Evolutionary conservation across 1,140 invertebrate genomes (phyloP).

Genomic region (Saccostrea glomerata): DNA sequence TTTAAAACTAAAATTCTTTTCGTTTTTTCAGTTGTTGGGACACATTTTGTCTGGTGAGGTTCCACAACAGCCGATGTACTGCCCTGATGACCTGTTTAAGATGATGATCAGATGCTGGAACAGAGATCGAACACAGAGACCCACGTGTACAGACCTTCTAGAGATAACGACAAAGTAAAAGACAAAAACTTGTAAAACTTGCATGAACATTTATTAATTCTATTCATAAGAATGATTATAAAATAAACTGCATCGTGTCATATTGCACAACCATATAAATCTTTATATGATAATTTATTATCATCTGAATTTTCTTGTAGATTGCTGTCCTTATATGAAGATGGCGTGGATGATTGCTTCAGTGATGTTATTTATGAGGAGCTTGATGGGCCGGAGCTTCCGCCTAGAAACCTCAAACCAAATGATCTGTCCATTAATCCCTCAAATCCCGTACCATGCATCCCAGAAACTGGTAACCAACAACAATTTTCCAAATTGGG

Average conservation of each 20-base stretch:
- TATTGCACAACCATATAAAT: not conserved
- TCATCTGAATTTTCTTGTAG: not conserved
- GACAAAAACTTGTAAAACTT: not conserved
- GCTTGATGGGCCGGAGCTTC: not conserved
- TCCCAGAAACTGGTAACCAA: not conserved
- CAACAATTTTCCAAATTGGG: not conserved
- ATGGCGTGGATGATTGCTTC: not conserved
- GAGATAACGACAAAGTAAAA: not conserved
- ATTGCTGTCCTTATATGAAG: not conserved
- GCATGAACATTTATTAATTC: not conserved
- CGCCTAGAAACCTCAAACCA: not conserved
- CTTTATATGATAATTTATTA: not conserved
- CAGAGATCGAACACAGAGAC: conserved; percentile 50
- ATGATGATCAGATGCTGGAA: conserved; percentile 50
- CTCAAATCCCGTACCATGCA: not conserved
- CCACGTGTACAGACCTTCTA: conserved; percentile 4
- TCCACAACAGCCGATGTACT: conserved; percentile 40
- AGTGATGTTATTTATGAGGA: not conserved
- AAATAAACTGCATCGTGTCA: not conserved
- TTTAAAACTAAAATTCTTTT: not conserved
- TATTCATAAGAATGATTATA: not conserved
- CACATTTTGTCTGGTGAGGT: conserved; percentile 42
- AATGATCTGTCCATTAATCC: not conserved
- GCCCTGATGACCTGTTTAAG: conserved; percentile 49
- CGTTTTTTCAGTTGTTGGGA: conserved; percentile 32